phyloP scores from a whole-genome alignment of 2,113 vertebrate species.

The Gymnorhina tibicen region DNA sequence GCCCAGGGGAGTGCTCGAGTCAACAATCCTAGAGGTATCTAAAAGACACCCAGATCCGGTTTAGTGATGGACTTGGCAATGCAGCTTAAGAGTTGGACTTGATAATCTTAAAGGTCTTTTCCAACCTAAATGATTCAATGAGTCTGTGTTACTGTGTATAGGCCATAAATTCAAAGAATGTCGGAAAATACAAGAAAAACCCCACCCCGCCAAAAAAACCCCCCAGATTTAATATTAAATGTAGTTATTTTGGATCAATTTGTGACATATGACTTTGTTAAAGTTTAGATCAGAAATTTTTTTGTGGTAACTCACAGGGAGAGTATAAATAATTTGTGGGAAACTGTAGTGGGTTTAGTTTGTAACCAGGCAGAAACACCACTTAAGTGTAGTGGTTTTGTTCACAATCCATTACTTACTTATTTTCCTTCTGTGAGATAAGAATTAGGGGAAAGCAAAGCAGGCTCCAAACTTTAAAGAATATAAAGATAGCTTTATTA shows the following conservation, averaged over 20 bases:
- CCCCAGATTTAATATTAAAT: neutral
- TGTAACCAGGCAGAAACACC: too few relatives aligned
- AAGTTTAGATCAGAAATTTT: neutral
- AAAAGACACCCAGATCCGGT: neutral
- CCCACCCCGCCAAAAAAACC: fast-evolving
- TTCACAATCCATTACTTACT: too few relatives aligned
- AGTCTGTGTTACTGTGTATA: neutral
- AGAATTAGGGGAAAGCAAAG: too few relatives aligned
- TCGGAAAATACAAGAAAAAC: neutral
- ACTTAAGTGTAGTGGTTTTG: too few relatives aligned
- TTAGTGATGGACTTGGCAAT: neutral
- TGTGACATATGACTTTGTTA: neutral
- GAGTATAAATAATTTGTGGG: neutral
- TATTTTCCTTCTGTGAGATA: too few relatives aligned
- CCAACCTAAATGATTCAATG: too few relatives aligned
- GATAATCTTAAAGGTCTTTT: neutral
- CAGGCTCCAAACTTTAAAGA: too few relatives aligned
- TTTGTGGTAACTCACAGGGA: neutral
- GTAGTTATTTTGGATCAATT: neutral
- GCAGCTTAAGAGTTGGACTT: neutral
- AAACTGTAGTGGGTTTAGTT: neutral
- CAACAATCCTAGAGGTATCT: neutral
- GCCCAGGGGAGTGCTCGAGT: neutral
- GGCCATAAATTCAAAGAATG: neutral
- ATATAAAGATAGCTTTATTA: too few relatives aligned